Base-by-base conservation (phyloP, 2,888 invertebrate genomes). In the Stratiomys singularior region DNA sequence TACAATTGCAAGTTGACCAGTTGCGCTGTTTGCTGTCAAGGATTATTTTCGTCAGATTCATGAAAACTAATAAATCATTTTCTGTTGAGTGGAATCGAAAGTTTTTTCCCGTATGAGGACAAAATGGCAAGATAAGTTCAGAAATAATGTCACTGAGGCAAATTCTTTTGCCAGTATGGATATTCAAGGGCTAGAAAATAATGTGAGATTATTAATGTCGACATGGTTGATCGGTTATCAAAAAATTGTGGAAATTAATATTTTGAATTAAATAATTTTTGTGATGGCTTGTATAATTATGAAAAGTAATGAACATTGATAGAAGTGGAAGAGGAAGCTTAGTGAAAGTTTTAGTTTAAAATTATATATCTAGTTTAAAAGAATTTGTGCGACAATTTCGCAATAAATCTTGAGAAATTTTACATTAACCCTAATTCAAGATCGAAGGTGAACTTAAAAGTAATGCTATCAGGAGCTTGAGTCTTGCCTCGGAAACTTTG, bases 61-160 rank as follows among this genome's bases (percentile, higher is more conserved):
- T 56, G 37, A 69, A 69, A 69, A 69, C 74, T 37, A 74, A 74
- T 74, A 74, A 74, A 74, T 74, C 74, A 74, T 74, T 37, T 37
- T 69, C 28, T 37, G 37, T 21, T 37, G 74, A 58, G 58, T 58
- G 74, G 27, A 60, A 60, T 18, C 37, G 58, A 58, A 58, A 37
- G 37, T 37, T 74, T 74, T 58, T 69, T 25, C 18, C 37, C 37
- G 15, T 9, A 18, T 9, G 28, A 44, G 58, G 58, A 18, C 74
- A 74, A 74, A 74, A 60, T 74, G 74, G 74, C 74, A 58, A 74
- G 74, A 74, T 74, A 58, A 74, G 74, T 58, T 23, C 44, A 0
- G 30, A 74, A 74, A 58, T 74, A 74, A 60, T 74, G 74, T 74
- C 74, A 58, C 58, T 74, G 30, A 74, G 60, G 74, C 58, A 28